phyloP scores from a whole-genome alignment of 2,113 vertebrate genomes.

The Tonatia bakeri region DNA sequence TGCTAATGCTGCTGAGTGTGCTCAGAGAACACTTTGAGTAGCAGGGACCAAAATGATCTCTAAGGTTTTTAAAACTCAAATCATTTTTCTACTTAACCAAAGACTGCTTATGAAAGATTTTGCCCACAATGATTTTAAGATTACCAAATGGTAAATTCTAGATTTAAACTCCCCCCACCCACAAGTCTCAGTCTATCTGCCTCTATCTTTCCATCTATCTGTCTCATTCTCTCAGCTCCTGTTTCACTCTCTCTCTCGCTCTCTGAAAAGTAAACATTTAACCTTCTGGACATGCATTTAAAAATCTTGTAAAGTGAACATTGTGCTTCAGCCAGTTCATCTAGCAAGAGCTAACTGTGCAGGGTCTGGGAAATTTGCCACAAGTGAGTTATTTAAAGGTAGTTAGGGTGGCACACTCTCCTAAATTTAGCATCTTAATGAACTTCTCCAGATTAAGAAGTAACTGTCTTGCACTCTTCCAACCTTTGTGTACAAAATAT shows the following conservation, averaged over 20 bases:
- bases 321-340: slow-evolving; percentile 12
- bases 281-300: background rate
- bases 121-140: background rate
- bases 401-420: background rate
- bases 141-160: slow-evolving; percentile 21
- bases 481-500: slow-evolving; percentile 20
- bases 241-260: background rate
- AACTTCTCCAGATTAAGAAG: slow-evolving; percentile 51
- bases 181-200: background rate
- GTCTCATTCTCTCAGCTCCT: background rate
- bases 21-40: background rate
- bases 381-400: slow-evolving; percentile 63
- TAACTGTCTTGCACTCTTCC: slow-evolving; percentile 41
- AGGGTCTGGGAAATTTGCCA: slow-evolving; percentile 60
- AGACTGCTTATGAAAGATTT: slow-evolving; percentile 7
- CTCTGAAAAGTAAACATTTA: slow-evolving; percentile 27
- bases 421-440: slow-evolving; percentile 65
- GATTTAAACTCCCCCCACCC: background rate
- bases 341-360: slow-evolving; percentile 36
- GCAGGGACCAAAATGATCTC: background rate
- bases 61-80: background rate
- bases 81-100: background rate
- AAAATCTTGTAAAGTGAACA: background rate
- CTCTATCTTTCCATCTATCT: background rate
- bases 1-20: background rate